Evolutionary conservation across 2,113 vertebrate genomes (phyloP), one percentile per base, ranked within the genome.

Genomic region (Nyctereutes procyonoides): DNA sequence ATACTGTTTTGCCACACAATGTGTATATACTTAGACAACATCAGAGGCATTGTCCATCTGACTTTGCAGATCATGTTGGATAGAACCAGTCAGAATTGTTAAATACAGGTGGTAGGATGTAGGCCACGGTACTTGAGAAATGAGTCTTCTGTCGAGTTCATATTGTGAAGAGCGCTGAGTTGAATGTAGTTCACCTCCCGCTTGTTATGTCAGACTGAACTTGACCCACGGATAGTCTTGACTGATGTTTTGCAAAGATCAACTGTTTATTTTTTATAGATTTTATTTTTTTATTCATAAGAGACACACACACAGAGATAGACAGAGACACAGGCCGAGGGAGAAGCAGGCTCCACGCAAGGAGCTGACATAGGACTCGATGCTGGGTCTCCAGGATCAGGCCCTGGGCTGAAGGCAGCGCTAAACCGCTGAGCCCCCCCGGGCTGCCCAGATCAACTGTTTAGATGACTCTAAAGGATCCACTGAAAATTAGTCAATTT

Each of bases 241-340:
- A 55, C 3, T 91, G 87, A n/a, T 24, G 97, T 91, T 91, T 84
- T 58, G 55, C 3, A n/a, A 89, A 89, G 24, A 91, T 79, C n/a
- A 79, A 90, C 65, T 8, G 43, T 43, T 43, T 43, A 43, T 43
- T 43, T 43, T 43, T 43, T 43, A 43, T 43, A 43, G 43, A 43
- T 43, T 43, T 43, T 43, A 1, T 43, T 43, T 43, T 7, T 43
- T 43, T 43, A 43, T 7, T 43, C 43, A 43, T 43, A 43, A 43
- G 43, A 43, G 43, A 43, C 7, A 43, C 43, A 7, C 5, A 43
- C 4, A 43, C 1, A 43, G 43, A 43, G 43, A 43, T 1, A 43
- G 43, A 43, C 43, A 43, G 43, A 43, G 43, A 43, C 43, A 43
- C 43, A 43, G 43, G 43, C 43, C 1, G 38, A 43, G 43, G 43